Evolutionary conservation across 2,797 vertebrate species (phyloP), one percentile per base, ranked within the genome.

Genomic region (Amphiprion clarkii): DNA sequence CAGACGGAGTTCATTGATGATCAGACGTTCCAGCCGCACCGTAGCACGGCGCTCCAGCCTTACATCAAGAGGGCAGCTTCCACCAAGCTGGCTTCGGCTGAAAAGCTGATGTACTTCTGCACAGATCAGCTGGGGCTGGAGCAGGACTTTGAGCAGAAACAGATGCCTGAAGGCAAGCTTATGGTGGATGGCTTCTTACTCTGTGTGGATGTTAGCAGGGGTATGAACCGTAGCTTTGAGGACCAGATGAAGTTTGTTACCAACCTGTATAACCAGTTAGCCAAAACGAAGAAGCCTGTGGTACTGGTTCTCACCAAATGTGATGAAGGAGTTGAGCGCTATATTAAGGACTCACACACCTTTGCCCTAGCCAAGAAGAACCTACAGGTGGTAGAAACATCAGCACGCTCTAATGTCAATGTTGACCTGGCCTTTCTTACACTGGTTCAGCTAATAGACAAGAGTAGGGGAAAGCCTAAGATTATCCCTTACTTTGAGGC

Each of bases 31-130:
- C 98, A 99, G 46, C 98, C 98, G 0, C 98, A 99, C 82, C 96
- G 98, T 67, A 99, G 97, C 94, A 99, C 98, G 0, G 98, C 98
- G 1, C 89, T 99, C 78, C 98, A 99, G 89, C 98, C 98, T 51
- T 99, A 99, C 79, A 97, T 99, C 89, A 99, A 99, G 74, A 90
- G 98, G 56, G 98, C 98, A 0, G 98, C 98, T 0, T 97, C 97
- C 7, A 96, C 94, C 89, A 99, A 99, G 84, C 88, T 99, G 61
- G 97, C 98, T 0, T 99, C 98, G 0, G 98, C 98, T 4, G 98
- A 99, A 87, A 99, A 99, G 81, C 95, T 99, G 59, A 99, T 99
- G 98, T 99, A 99, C 89, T 99, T 99, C 93, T 99, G 98, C 94
- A 99, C 98, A 53, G 98, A 99, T 89, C 98, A 99, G 93, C 92